phyloP scores from a whole-genome alignment of 1,140 invertebrate species.

The Olivierus martensii region DNA sequence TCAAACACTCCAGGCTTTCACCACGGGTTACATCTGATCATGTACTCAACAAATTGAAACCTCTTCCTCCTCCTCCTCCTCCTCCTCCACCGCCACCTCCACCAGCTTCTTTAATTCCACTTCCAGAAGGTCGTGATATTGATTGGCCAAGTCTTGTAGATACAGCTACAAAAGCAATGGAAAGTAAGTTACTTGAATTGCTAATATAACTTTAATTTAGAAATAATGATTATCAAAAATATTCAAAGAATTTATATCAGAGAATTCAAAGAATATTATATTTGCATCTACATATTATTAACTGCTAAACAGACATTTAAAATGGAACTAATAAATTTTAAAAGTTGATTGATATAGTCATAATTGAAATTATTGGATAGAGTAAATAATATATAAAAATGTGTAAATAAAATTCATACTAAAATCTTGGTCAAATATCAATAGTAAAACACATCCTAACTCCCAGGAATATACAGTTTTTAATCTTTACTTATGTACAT shows the following conservation, averaged over 20 bases:
- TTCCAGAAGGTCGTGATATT: constrained; percentile 35
- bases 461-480: too few species aligned
- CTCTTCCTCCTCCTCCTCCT: constrained; percentile 4
- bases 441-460: too few species aligned
- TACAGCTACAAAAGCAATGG: constrained; percentile 55
- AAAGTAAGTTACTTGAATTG: constrained; percentile 25
- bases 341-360: too few species aligned
- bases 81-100: constrained; percentile 14
- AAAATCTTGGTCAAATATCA: too few species aligned
- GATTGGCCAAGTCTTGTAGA: constrained; percentile 64
- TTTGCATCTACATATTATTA: not conserved
- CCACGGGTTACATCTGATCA: constrained; percentile 24
- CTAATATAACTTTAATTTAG: not conserved
- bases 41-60: constrained; percentile 13
- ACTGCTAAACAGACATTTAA: not conserved
- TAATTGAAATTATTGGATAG: too few species aligned
- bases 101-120: constrained; percentile 20
- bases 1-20: constrained; percentile 23
- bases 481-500: too few species aligned
- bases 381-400: too few species aligned
- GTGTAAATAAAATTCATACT: too few species aligned
- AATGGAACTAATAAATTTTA: too few species aligned
- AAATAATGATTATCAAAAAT: not conserved
- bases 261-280: not conserved
- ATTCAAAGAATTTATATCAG: not conserved